Conservation (phyloP, 2,888 invertebrate genomes). For the Frankliniella fusca region DNA sequence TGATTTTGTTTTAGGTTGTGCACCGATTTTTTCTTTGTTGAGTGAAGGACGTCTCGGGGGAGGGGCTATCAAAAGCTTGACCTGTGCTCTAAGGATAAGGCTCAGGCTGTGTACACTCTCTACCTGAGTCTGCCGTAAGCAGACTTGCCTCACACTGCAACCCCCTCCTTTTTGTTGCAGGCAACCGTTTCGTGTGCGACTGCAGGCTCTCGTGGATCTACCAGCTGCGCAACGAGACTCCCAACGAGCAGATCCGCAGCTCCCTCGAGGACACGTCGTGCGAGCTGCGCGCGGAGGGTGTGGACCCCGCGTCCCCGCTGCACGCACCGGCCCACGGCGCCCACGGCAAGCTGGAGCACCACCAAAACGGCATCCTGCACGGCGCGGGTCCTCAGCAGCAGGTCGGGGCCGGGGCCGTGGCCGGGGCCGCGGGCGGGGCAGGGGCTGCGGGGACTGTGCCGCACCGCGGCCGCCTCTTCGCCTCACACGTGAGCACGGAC, state of each 20-base stretch:
- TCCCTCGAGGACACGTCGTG: neutral
- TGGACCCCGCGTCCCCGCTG: neutral
- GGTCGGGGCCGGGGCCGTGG: neutral
- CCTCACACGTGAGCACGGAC: neutral
- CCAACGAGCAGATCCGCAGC: constrained; percentile 8
- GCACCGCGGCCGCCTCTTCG: constrained; percentile 1
- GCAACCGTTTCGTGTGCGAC: constrained; percentile 78
- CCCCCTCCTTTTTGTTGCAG: constrained; percentile 53
- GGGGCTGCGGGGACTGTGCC: neutral
- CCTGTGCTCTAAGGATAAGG: neutral
- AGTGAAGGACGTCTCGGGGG: too few relatives aligned
- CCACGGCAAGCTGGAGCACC: neutral
- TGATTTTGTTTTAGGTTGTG: too few relatives aligned
- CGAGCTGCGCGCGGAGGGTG: neutral
- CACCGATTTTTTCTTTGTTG: too few relatives aligned
- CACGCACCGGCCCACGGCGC: neutral
- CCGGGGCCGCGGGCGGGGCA: neutral
- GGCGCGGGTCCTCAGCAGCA: neutral
- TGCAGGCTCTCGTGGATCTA: constrained; percentile 79
- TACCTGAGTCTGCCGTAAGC: neutral
- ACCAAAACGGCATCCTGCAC: neutral
- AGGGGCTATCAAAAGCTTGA: too few relatives aligned
- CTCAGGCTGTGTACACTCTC: neutral
- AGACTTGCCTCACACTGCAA: neutral
- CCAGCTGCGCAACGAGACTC: constrained; percentile 66